phyloP scores from a whole-genome alignment of 2,113 vertebrate species.

The Phalacrocorax brasilianus region DNA sequence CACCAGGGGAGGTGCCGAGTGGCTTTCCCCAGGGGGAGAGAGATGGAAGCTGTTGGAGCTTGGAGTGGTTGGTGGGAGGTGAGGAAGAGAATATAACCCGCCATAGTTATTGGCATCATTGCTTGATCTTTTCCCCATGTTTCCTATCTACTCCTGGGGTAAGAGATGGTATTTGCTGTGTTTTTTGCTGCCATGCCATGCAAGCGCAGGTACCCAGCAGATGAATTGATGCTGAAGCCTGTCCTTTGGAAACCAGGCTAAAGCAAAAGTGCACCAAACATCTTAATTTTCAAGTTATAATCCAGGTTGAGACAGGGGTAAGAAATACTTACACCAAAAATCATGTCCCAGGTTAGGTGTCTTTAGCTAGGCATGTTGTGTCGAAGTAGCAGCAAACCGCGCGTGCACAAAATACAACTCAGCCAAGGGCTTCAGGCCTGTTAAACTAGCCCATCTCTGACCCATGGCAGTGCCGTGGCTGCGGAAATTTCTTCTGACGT shows the following conservation, averaged over 20 bases:
- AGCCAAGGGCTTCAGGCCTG: neutral
- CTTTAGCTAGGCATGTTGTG: neutral
- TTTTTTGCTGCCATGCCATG: accelerated
- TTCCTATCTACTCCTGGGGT: neutral
- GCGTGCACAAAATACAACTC: neutral
- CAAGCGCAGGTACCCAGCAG: neutral
- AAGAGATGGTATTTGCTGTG: neutral
- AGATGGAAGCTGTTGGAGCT: neutral
- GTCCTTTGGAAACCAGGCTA: neutral
- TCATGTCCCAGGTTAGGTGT: neutral
- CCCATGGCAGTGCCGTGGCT: neutral
- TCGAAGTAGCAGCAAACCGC: neutral
- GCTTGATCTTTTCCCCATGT: neutral
- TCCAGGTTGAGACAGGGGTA: neutral
- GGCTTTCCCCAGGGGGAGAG: neutral
- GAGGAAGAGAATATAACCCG: neutral
- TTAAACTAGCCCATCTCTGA: neutral
- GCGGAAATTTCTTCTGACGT: neutral
- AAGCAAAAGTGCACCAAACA: neutral
- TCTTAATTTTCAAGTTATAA: neutral
- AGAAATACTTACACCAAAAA: neutral
- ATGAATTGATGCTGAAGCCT: neutral
- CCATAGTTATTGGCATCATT: neutral
- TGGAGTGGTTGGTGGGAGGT: neutral
- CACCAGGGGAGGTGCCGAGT: neutral